Conservation (phyloP, 2,797 vertebrate species). For the Telmatherina bonti region DNA sequence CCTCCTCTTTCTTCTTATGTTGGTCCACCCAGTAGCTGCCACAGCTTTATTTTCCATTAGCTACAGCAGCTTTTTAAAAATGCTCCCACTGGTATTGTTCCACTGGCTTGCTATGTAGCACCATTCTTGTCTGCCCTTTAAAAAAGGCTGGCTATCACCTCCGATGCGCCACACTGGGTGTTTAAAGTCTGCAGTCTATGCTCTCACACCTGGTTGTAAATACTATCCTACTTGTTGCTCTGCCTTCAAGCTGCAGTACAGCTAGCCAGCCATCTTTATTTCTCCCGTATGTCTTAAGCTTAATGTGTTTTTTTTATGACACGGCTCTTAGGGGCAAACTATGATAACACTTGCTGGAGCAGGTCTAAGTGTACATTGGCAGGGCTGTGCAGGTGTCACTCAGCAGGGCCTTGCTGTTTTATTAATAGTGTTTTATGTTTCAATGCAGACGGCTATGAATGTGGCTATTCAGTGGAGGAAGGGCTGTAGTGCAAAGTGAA, state of each 20-base stretch:
- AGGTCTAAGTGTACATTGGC: conserved; percentile 65
- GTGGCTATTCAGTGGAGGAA: conserved; percentile 68
- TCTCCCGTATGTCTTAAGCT: conserved; percentile 36
- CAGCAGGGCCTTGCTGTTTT: conserved; percentile 67
- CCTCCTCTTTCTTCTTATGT: conserved; percentile 15
- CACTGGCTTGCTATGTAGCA: conserved; percentile 30
- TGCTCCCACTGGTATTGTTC: conserved; percentile 41
- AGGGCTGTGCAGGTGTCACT: conserved; percentile 70
- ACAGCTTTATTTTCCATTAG: conserved; percentile 51
- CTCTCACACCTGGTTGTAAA: conserved; percentile 58
- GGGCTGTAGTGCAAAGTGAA: conserved; percentile 46
- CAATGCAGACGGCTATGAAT: conserved; percentile 66
- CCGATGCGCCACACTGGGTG: conserved; percentile 11
- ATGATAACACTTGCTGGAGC: conserved; percentile 71
- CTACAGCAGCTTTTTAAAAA: conserved; percentile 13
- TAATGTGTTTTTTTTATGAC: conserved; percentile 58
- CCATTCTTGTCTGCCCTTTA: conserved; percentile 39
- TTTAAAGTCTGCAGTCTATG: conserved; percentile 50
- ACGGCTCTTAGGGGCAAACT: conserved; percentile 55
- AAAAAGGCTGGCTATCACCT: conserved; percentile 48
- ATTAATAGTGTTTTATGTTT: conserved; percentile 74
- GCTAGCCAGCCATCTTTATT: conserved; percentile 40
- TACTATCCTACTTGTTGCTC: conserved; percentile 49
- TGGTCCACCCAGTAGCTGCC: conserved; percentile 26
- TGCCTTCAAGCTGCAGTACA: conserved; percentile 9